phyloP scores from a whole-genome alignment of 2,888 invertebrate species.

The Oligia strigilis region DNA sequence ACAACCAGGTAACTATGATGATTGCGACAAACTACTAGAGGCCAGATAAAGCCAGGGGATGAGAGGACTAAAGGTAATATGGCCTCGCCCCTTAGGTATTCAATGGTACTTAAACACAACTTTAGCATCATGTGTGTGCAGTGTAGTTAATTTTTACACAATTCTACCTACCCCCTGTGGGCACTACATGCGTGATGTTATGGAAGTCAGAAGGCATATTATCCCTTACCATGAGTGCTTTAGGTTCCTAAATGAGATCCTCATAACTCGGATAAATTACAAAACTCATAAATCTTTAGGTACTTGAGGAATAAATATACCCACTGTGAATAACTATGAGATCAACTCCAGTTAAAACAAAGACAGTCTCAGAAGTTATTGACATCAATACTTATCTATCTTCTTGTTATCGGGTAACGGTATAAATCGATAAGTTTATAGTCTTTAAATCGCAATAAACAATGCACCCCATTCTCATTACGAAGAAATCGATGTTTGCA shows the following conservation, averaged over 20 bases:
- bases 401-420: constrained; percentile 36
- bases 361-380: constrained; percentile 46
- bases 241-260: not conserved
- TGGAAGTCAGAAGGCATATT: not conserved
- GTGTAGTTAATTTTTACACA: not conserved
- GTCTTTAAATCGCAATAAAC: constrained; percentile 23
- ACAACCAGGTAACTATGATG: not conserved
- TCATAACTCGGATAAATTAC: not conserved
- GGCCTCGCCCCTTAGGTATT: not conserved
- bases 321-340: not conserved
- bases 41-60: not conserved
- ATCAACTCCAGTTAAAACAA: constrained; percentile 42
- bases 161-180: not conserved
- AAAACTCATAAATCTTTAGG: constrained; percentile 1
- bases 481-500: not conserved
- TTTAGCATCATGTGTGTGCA: not conserved
- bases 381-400: constrained; percentile 40
- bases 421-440: constrained; percentile 9
- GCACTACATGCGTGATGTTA: not conserved
- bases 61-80: not conserved
- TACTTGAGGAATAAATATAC: not conserved
- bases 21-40: not conserved
- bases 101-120: not conserved
- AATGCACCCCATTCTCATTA: not conserved
- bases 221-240: not conserved